Evolutionary conservation across 2,113 vertebrate species (phyloP).

Genomic region (Ophthalmolycus amberensis): DNA sequence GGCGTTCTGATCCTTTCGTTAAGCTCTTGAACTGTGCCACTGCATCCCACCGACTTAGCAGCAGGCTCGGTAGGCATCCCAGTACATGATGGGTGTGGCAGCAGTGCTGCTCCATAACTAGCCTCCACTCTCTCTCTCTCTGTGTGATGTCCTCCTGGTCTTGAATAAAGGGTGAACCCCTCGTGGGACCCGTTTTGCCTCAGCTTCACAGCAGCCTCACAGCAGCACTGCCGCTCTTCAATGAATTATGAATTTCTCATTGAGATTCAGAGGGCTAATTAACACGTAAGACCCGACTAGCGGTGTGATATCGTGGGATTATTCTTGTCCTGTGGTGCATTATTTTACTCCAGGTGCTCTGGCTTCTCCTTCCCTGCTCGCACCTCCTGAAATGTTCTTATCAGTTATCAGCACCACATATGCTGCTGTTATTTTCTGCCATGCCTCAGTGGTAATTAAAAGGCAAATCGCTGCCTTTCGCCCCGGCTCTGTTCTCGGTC

Average conservation of each 20-base stretch:
- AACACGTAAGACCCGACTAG: slow-evolving; percentile 59
- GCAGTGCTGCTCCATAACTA: slow-evolving; percentile 13
- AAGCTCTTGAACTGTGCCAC: slow-evolving; percentile 49
- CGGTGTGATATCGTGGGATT: slow-evolving; percentile 48
- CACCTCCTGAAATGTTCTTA: slow-evolving; percentile 27
- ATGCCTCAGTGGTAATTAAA: slow-evolving; percentile 47
- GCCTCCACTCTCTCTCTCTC: slow-evolving; percentile 28
- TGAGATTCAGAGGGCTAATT: slow-evolving; percentile 75
- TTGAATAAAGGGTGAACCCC: slow-evolving; percentile 53
- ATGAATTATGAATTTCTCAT: slow-evolving; percentile 81
- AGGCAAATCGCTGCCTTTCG: slow-evolving; percentile 21
- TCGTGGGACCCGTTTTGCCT: slow-evolving; percentile 39
- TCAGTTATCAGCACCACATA: slow-evolving; percentile 13
- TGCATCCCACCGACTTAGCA: slow-evolving; percentile 23
- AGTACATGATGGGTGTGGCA: slow-evolving; percentile 56
- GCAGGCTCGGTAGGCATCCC: slow-evolving; percentile 46
- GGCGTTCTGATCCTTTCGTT: slow-evolving; percentile 62
- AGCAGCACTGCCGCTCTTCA: slow-evolving; percentile 41
- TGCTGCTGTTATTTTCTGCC: slow-evolving; percentile 8
- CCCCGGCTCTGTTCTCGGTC: background rate
- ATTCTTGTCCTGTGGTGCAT: slow-evolving; percentile 48
- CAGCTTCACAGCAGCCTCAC: slow-evolving; percentile 22
- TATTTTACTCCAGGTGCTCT: slow-evolving; percentile 33
- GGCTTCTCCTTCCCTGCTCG: slow-evolving; percentile 51
- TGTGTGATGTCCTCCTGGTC: slow-evolving; percentile 58